Conservation (phyloP, 2,888 invertebrate genomes). For the Himalopsyche kuldschensis region DNA sequence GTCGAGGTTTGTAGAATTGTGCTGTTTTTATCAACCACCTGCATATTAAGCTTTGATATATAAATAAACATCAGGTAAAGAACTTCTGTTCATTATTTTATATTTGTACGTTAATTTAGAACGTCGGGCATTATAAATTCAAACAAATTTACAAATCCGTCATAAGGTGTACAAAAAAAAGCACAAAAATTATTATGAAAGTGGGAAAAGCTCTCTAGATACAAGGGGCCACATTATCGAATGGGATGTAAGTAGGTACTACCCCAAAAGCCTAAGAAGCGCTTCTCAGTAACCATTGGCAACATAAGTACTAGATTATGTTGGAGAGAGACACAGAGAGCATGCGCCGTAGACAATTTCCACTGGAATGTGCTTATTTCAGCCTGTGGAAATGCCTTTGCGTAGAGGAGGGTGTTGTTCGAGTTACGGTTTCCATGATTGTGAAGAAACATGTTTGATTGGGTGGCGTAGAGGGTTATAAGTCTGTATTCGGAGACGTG, state of each 20-base stretch:
- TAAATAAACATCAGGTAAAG: too few species aligned
- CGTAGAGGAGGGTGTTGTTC: not conserved
- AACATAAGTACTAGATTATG: not conserved
- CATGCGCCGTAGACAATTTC: not conserved
- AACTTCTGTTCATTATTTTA: too few species aligned
- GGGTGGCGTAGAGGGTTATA: not conserved
- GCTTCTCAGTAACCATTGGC: not conserved
- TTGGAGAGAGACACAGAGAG: not conserved
- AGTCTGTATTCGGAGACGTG: not conserved
- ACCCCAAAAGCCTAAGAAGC: not conserved
- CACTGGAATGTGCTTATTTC: not conserved
- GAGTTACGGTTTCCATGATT: not conserved
- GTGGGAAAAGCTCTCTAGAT: not conserved
- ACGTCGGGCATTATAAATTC: too few species aligned
- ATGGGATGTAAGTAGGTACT: not conserved
- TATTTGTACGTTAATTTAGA: too few species aligned
- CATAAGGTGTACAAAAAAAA: not conserved
- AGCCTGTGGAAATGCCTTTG: not conserved
- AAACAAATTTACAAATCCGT: too few species aligned
- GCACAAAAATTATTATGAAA: not conserved
- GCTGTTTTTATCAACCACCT: too few species aligned
- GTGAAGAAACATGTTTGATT: slow-evolving; percentile 1
- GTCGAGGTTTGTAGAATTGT: too few species aligned
- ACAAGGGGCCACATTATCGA: not conserved
- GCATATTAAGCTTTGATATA: too few species aligned